Conservation (phyloP, 2,888 invertebrate species). For the Meloe dianella region DNA sequence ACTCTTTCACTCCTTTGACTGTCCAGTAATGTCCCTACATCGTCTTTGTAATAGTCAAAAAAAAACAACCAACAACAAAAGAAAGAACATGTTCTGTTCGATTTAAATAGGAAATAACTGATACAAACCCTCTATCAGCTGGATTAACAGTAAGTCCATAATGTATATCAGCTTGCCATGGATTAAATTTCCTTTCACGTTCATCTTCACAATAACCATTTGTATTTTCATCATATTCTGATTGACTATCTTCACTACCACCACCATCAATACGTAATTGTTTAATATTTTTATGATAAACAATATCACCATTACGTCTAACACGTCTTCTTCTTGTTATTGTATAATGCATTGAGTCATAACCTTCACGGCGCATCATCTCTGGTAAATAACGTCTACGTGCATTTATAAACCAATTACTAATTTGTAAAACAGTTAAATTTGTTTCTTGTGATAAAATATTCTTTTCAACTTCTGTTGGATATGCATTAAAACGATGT, state of each 20-base stretch:
- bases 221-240: slow-evolving; percentile 48
- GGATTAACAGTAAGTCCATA: slow-evolving; percentile 57
- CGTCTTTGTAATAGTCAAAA: no score
- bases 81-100: no score
- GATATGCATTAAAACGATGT: slow-evolving; percentile 58
- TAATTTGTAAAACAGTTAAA: slow-evolving; percentile 57
- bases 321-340: slow-evolving; percentile 55
- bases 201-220: slow-evolving; percentile 48
- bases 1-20: no score
- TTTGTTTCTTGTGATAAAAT: slow-evolving; percentile 57
- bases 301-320: slow-evolving; percentile 37
- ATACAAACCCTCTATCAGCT: slow-evolving; percentile 50
- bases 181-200: slow-evolving; percentile 53
- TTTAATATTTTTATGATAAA: slow-evolving; percentile 48
- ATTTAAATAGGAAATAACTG: not conserved
- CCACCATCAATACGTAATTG: slow-evolving; percentile 47
- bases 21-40: no score
- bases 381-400: slow-evolving; percentile 56
- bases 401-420: slow-evolving; percentile 60
- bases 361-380: slow-evolving; percentile 59
- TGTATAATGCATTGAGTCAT: slow-evolving; percentile 57
- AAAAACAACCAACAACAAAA: no score
- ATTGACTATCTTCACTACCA: slow-evolving; percentile 50
- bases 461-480: slow-evolving; percentile 58
- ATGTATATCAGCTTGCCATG: slow-evolving; percentile 59